Evolutionary conservation across 2,797 vertebrate genomes (phyloP), one percentile per base, ranked within the genome.

Genomic region (Pangasius djambal): DNA sequence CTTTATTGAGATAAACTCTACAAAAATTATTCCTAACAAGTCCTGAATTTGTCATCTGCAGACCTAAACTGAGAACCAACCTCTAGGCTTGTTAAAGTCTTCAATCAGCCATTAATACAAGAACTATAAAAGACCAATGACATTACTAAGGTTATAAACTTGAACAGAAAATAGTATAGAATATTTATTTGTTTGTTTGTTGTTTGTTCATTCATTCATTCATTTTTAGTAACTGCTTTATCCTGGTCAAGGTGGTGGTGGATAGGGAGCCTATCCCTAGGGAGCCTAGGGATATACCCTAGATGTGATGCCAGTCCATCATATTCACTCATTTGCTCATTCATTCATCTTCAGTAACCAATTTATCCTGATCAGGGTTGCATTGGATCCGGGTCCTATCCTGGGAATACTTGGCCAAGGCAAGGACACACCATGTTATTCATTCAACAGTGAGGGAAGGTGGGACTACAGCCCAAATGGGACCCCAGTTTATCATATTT

Each of bases 41-140:
- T 79, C 3, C 77, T 57, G n/a, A 55, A 34, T 20, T 78, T 18
- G 16, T 52, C 12, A 34, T 79, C 55, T 59, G 37, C 37, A 83
- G 18, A 16, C 57, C 59, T 83, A 8, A 63, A 63, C 37, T 83
- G 22, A 81, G 37, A 44, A 83, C 55, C 78, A 82, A 82, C 57
- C 12, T 63, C 13, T 15, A 37, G 6, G 78, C 55, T 61, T 40
- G 50, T 79, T 1, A 75, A 50, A 63, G n/a, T 79, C 57, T 78
- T 31, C 20, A 7, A 7, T 82, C 12, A 12, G n/a, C 12, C 31
- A 59, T 2, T 59, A 82, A 82, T 59, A 40, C n/a, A 82, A 25
- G 6, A 55, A 10, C n/a, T 57, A 10, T 34, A 74, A 44, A 75
- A 50, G n/a, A 22, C n/a, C 78, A 34, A 28, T n/a, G n/a, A 63